Evolutionary conservation across 2,797 vertebrate species (phyloP), one percentile per base, ranked within the genome.

Genomic region (Crax fasciolata): DNA sequence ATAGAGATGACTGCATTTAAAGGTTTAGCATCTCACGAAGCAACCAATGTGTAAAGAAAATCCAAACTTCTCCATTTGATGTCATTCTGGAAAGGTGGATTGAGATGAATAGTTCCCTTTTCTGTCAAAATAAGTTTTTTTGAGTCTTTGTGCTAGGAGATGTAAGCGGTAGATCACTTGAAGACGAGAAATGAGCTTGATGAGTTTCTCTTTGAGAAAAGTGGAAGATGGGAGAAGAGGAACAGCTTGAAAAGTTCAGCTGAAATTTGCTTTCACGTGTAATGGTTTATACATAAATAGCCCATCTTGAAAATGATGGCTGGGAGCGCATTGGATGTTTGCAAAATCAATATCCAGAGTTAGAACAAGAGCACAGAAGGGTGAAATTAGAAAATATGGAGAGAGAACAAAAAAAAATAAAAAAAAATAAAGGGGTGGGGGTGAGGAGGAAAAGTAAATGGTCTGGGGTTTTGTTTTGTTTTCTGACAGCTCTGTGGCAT

Each of bases 351-450:
- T 83, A 92, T 14, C 67, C 84, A 91, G 13, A 57, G 54, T 73
- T 65, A 87, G 84, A 39, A 17, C 0, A 4, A 68, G 84, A 89
- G 75, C 75, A 72, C 38, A n/a, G 80, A 46, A 82, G 63, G 78
- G 57, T 79, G 71, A 92, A 90, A 95, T 30, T 57, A 44, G 72
- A 94, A 89, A 87, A 80, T 73, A 84, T 9, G 44, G 65, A 72
- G 72, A 75, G 39, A 68, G 18, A 48, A 70, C n/a, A 11, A 13
- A 3, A n/a, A 39, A 41, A 70, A 55, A 28, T 18, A 59, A 75
- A 73, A 35, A n/a, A 15, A 23, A 49, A 4, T 3, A 17, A 6
- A 49, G 14, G 8, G 27, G 25, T 24, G 25, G 10, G 52, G 27
- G 38, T 9, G 3, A 66, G 17, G 11, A 77, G 19, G 35, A 39